Evolutionary conservation across 2,797 vertebrate species (phyloP).

Genomic region (Echiichthys vipera): DNA sequence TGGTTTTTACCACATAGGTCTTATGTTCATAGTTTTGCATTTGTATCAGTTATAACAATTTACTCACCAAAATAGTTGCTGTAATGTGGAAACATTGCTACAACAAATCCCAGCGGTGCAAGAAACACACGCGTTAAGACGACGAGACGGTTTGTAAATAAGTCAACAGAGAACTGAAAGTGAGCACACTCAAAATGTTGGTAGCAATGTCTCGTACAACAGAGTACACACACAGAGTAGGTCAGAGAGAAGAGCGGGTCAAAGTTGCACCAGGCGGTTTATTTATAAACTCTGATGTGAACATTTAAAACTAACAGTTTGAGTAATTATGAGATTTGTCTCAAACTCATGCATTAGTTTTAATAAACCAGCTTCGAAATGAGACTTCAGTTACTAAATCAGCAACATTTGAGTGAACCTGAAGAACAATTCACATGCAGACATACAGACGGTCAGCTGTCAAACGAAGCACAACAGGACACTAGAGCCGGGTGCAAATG

Average conservation of each 20-base stretch:
- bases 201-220: too few species aligned
- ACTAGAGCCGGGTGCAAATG: background rate
- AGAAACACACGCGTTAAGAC: background rate
- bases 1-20: background rate
- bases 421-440: background rate
- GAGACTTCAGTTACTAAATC: background rate
- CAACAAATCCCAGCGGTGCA: background rate
- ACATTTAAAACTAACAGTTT: background rate
- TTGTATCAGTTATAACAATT: background rate
- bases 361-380: too few species aligned
- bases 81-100: background rate
- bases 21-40: background rate
- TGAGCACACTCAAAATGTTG: background rate
- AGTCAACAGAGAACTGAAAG: background rate
- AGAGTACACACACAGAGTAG: too few species aligned
- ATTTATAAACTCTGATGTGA: background rate
- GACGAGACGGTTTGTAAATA: background rate
- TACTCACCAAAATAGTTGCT: background rate
- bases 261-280: background rate
- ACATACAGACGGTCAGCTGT: background rate
- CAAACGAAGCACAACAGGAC: background rate
- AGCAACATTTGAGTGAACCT: background rate
- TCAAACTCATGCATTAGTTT: too few species aligned
- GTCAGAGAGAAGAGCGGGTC: too few species aligned
- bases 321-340: too few species aligned